Conservation (phyloP, 2,888 invertebrate species). For the Plusia festucae region DNA sequence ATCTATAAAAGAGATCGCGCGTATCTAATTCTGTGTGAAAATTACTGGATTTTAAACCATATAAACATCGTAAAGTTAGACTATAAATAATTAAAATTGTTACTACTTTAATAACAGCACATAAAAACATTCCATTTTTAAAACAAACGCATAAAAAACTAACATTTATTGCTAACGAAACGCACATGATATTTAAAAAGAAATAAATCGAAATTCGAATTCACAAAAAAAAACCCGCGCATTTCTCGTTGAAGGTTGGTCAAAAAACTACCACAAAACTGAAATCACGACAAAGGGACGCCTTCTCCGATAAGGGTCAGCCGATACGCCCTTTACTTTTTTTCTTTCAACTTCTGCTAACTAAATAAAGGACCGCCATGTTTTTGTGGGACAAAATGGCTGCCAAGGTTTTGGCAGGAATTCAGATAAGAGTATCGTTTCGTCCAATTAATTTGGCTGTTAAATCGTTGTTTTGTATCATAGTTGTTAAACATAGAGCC, state of each 20-base stretch:
- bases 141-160: conserved; percentile 23
- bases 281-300: conserved; percentile 56
- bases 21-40: not conserved
- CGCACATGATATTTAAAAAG: conserved; percentile 12
- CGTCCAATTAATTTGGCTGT: conserved; percentile 29
- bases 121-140: conserved; percentile 14
- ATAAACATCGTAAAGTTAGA: conserved; percentile 15
- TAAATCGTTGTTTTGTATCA: not conserved
- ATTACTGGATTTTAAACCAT: conserved; percentile 12
- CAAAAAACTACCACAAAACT: conserved; percentile 63
- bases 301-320: conserved; percentile 72
- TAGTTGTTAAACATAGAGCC: too few species aligned
- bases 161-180: conserved; percentile 17
- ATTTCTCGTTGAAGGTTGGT: conserved; percentile 47
- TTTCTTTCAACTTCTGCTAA: conserved; percentile 46
- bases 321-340: conserved; percentile 64
- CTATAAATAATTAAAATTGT: conserved; percentile 29
- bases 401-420: conserved; percentile 34
- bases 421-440: conserved; percentile 32
- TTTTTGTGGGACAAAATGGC: conserved; percentile 48
- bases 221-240: conserved; percentile 30
- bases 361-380: conserved; percentile 42
- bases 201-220: conserved; percentile 13
- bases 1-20: not conserved
- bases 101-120: conserved; percentile 25